phyloP scores from a whole-genome alignment of 2,888 invertebrate genomes.

The Clanis bilineata region DNA sequence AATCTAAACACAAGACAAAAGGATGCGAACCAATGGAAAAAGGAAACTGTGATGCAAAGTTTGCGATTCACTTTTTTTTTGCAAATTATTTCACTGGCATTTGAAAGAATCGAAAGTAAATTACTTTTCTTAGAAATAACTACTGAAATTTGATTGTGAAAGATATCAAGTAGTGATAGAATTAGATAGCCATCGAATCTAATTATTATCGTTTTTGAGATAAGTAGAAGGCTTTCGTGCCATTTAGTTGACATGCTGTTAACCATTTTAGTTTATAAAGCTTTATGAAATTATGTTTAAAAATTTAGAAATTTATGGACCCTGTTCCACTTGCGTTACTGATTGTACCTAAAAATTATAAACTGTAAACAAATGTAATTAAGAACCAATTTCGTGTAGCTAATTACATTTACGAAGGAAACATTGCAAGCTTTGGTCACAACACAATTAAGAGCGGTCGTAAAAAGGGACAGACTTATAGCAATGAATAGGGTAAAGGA shows the following conservation, averaged over 20 bases:
- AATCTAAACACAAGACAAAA: neutral
- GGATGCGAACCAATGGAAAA: neutral
- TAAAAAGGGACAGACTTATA: neutral
- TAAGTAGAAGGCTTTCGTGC: conserved; percentile 29
- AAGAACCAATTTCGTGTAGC: no score
- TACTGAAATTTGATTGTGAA: conserved; percentile 9
- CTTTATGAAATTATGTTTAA: neutral
- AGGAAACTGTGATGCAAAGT: neutral
- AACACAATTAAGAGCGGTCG: neutral
- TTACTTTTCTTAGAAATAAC: neutral
- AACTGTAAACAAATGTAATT: no score
- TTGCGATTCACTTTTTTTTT: neutral
- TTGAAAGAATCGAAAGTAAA: neutral
- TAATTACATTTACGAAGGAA: no score
- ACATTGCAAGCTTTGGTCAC: no score
- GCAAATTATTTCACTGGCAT: neutral
- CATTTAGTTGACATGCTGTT: conserved; percentile 34
- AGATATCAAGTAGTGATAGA: conserved; percentile 8
- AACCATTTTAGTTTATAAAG: conserved; percentile 27
- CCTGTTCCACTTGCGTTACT: conserved; percentile 16
- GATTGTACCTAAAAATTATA: neutral
- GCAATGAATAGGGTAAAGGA: neutral
- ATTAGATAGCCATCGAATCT: conserved; percentile 25
- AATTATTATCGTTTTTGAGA: conserved; percentile 14
- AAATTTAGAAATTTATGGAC: neutral